Evolutionary conservation across 2,113 vertebrate species (phyloP).

Genomic region (Melanostigma gelatinosum): DNA sequence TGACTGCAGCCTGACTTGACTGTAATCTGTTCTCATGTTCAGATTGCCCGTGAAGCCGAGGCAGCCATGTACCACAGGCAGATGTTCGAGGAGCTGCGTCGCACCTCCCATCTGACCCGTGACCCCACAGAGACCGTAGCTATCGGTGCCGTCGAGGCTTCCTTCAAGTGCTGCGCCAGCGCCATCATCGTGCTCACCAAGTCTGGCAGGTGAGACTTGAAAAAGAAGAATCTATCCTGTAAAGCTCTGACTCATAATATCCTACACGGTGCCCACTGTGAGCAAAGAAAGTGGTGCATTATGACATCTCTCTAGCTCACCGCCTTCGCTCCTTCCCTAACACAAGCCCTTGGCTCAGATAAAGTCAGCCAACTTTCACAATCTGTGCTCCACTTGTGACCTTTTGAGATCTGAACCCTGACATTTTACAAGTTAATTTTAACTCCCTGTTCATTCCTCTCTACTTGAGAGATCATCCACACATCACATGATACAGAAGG

Average conservation of each 20-base stretch:
- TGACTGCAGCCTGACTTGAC: conserved; percentile 9
- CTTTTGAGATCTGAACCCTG: conserved; percentile 82
- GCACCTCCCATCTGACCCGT: conserved; percentile 91
- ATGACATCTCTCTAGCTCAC: conserved; percentile 18
- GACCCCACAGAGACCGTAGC: conserved; percentile 95
- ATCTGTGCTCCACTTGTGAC: conserved; percentile 69
- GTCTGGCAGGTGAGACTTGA: conserved; percentile 90
- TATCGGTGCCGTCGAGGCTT: conserved; percentile 95
- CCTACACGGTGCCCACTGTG: conserved; percentile 1
- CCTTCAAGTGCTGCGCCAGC: conserved; percentile 98
- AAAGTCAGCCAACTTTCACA: conserved; percentile 58
- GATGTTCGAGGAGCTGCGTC: conserved; percentile 97
- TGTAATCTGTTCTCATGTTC: background rate
- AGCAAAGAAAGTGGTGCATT: conserved; percentile 39
- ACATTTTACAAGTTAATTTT: conserved; percentile 85
- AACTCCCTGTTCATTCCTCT: conserved; percentile 72
- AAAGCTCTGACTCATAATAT: conserved; percentile 40
- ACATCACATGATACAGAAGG: conserved; percentile 48
- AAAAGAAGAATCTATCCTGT: background rate
- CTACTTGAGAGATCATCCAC: conserved; percentile 37
- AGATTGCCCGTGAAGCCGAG: conserved; percentile 99
- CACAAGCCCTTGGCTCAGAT: conserved; percentile 24
- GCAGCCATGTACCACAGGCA: conserved; percentile 98
- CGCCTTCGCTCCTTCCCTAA: conserved; percentile 20
- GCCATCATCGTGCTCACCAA: conserved; percentile 98